Evolutionary conservation across 2,113 vertebrate genomes (phyloP).

Genomic region (Lepisosteus oculatus): DNA sequence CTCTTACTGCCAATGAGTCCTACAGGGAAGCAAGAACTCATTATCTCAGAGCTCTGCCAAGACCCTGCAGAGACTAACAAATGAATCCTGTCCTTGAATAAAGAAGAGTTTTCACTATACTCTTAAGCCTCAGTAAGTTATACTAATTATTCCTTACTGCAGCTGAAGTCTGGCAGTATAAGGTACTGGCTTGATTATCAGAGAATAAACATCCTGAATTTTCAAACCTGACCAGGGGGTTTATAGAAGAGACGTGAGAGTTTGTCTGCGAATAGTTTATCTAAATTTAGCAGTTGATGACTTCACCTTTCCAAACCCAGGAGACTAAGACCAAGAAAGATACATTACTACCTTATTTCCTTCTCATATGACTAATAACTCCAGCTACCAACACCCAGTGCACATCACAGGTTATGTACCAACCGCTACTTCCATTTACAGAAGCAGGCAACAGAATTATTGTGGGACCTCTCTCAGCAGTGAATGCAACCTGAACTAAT

Average conservation of each 20-base stretch:
- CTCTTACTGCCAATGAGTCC: background rate
- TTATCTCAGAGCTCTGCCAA: constrained; percentile 22
- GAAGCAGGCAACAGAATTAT: background rate
- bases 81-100: constrained; percentile 12
- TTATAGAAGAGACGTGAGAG: background rate
- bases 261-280: constrained; percentile 1
- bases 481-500: background rate
- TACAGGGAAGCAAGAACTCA: constrained; percentile 25
- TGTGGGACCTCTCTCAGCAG: background rate
- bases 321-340: background rate
- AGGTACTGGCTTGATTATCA: background rate
- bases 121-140: constrained; percentile 1
- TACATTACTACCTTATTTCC: background rate
- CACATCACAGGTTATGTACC: background rate
- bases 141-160: constrained; percentile 2
- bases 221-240: constrained; percentile 1
- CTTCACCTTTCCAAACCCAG: background rate
- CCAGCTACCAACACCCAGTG: background rate
- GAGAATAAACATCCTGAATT: background rate
- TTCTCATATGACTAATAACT: constrained; percentile 3
- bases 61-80: constrained; percentile 21
- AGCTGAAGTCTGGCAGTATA: background rate
- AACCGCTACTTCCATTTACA: constrained; percentile 3
- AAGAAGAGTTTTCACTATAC: constrained; percentile 3
- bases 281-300: constrained; percentile 15